A percentile compares a stretch with the other conserved stretches of the same genome.
Conservation (phyloP, 2,113 vertebrate species). For the Cyanoliseus patagonus region DNA sequence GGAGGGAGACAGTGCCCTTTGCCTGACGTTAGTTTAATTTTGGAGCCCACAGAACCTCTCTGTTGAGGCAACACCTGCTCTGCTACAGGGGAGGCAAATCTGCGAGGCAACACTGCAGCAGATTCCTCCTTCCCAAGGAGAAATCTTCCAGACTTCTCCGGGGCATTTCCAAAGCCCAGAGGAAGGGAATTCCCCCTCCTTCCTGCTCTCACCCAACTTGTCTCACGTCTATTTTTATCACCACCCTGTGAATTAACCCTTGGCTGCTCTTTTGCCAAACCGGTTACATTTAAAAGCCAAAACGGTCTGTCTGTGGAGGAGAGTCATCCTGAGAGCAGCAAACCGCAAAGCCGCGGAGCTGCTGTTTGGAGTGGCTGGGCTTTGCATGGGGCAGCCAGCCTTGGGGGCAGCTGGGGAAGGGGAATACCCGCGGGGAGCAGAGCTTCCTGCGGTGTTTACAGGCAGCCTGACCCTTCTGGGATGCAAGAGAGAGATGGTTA, state of each 20-base stretch:
- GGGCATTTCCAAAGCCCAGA: not conserved
- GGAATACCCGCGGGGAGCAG: not conserved
- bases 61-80: not conserved
- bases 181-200: conserved; percentile 3
- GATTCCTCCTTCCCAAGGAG: not conserved
- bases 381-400: not conserved
- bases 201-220: not conserved
- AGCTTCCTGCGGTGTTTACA: not conserved
- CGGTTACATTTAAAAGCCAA: not conserved
- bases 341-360: not conserved
- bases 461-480: not conserved
- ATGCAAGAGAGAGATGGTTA: not conserved
- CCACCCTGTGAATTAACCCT: not conserved
- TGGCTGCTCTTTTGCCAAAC: not conserved
- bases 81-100: not conserved
- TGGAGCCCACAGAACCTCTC: not conserved
- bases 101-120: not conserved
- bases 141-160: not conserved
- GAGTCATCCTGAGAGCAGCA: not conserved
- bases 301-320: not conserved
- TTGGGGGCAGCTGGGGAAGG: not conserved
- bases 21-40: not conserved
- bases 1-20: not conserved
- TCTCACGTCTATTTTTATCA: not conserved
- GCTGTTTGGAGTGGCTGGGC: not conserved